Conservation (phyloP, 1,140 invertebrate genomes). For the Zaprionus capensis region DNA sequence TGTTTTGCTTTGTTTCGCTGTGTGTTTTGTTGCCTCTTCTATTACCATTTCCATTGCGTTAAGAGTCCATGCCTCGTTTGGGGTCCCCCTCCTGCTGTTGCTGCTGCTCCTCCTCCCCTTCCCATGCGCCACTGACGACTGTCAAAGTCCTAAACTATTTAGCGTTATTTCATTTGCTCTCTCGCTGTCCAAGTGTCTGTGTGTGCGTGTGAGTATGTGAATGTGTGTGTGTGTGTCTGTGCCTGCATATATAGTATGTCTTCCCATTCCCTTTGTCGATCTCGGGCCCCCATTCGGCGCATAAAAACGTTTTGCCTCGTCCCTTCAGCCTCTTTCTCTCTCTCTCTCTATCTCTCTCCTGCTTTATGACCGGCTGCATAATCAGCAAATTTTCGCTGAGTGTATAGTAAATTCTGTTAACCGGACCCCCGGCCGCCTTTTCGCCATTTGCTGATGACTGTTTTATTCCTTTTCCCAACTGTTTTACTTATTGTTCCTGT, state of each 20-base stretch:
- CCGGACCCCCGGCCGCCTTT: slow-evolving; percentile 14
- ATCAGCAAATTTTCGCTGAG: slow-evolving; percentile 69
- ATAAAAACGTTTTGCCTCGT: slow-evolving; percentile 63
- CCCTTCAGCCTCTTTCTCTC: background rate
- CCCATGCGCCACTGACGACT: background rate
- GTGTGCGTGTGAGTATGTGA: background rate
- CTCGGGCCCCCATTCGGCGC: slow-evolving; percentile 41
- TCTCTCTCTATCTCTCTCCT: background rate
- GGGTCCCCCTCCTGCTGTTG: background rate
- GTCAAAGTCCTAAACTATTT: slow-evolving; percentile 71
- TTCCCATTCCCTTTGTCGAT: slow-evolving; percentile 5
- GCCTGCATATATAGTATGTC: background rate
- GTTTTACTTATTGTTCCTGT: background rate
- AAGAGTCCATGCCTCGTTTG: slow-evolving; percentile 30
- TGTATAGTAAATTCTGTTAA: slow-evolving; percentile 48
- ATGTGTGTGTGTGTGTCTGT: background rate
- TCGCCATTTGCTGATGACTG: slow-evolving; percentile 37
- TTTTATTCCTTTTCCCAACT: slow-evolving; percentile 32
- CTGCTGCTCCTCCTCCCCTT: background rate
- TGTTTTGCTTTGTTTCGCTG: slow-evolving; percentile 8
- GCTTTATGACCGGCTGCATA: slow-evolving; percentile 73
- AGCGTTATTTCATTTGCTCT: slow-evolving; percentile 59
- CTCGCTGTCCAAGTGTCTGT: background rate
- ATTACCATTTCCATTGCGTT: slow-evolving; percentile 31
- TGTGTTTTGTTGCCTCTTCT: slow-evolving; percentile 15